These are phyloP conservation scores for Pseudochirops cupreus DNA, from an alignment of 2,797 vertebrate genomes.

Conservation along the genomic window DNA sequence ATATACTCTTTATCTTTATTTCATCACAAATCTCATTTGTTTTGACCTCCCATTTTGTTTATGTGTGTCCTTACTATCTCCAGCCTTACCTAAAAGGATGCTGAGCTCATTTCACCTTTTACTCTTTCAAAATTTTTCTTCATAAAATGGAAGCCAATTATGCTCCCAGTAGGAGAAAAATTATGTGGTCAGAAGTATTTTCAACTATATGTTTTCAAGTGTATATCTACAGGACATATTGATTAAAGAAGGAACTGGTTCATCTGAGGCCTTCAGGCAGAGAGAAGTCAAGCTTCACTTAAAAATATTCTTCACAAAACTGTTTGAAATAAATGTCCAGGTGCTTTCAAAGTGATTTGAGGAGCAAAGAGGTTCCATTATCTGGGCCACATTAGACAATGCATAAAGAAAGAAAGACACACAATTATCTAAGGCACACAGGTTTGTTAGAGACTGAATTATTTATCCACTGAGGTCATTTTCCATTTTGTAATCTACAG, in stretches of 20 bases:
- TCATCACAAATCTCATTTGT: background rate
- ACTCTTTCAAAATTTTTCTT: conserved; percentile 38
- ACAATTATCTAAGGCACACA: conserved; percentile 38
- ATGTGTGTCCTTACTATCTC: conserved; percentile 1
- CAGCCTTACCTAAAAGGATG: conserved; percentile 52
- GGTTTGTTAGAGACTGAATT: conserved; percentile 24
- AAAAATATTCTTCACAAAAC: conserved; percentile 36
- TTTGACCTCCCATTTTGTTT: conserved; percentile 39
- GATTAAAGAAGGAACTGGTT: conserved; percentile 55
- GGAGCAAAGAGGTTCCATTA: conserved; percentile 28
- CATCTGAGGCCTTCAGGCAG: conserved; percentile 24
- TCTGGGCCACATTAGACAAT: conserved; percentile 28
- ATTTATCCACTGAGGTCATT: conserved; percentile 2
- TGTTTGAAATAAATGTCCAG: conserved; percentile 33
- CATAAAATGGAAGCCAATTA: conserved; percentile 61
- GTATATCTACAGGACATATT: conserved; percentile 62
- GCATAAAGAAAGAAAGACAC: conserved; percentile 27
- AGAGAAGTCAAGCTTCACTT: conserved; percentile 29
- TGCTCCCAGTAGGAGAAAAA: conserved; percentile 62
- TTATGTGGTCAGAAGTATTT: conserved; percentile 36
- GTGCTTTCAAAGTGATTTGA: conserved; percentile 43
- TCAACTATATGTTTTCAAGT: conserved; percentile 57
- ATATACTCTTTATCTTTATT: conserved; percentile 49
- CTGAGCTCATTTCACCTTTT: conserved; percentile 35
- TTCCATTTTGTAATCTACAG: conserved; percentile 46